These are phyloP conservation scores for Drosophila pachea DNA, from an alignment of 1,140 invertebrate genomes.

Conservation along the genomic window DNA sequence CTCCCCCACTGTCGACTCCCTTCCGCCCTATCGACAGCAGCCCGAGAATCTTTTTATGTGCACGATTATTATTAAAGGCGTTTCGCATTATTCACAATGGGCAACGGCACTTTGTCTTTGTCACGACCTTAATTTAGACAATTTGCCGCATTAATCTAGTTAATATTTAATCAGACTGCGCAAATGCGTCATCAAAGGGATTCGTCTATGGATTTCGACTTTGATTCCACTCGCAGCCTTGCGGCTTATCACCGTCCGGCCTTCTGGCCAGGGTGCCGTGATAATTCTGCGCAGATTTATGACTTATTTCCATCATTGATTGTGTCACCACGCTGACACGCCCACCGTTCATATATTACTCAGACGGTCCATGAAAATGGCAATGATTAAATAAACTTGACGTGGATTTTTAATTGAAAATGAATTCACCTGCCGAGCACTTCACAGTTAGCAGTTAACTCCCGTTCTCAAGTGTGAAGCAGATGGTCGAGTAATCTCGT, in stretches of 20 bases:
- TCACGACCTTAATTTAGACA: conserved; percentile 31
- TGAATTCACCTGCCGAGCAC: conserved; percentile 24
- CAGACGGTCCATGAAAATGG: background rate
- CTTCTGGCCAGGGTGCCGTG: conserved; percentile 33
- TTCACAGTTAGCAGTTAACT: conserved; percentile 39
- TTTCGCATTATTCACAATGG: conserved; percentile 1
- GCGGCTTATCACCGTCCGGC: conserved; percentile 13
- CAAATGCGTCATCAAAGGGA: conserved; percentile 29
- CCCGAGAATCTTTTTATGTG: background rate
- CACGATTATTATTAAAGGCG: conserved; percentile 14
- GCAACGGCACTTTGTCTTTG: conserved; percentile 25
- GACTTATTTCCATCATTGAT: conserved; percentile 2
- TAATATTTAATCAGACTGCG: conserved; percentile 39
- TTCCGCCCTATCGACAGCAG: conserved; percentile 1
- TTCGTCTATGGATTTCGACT: conserved; percentile 8
- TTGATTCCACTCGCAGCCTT: background rate
- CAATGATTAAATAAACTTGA: conserved; percentile 32
- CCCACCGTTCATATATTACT: background rate
- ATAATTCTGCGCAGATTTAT: conserved; percentile 21
- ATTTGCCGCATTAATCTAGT: conserved; percentile 36
- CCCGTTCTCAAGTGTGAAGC: conserved; percentile 34
- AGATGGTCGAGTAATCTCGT: background rate
- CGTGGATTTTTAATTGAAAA: conserved; percentile 34
- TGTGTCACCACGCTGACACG: conserved; percentile 18
- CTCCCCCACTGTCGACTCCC: background rate